Percentiles rank a stretch among this genome's conserved stretches.
phyloP scores from a whole-genome alignment of 2,888 invertebrate genomes.

The Neuroscelio doddi region DNA sequence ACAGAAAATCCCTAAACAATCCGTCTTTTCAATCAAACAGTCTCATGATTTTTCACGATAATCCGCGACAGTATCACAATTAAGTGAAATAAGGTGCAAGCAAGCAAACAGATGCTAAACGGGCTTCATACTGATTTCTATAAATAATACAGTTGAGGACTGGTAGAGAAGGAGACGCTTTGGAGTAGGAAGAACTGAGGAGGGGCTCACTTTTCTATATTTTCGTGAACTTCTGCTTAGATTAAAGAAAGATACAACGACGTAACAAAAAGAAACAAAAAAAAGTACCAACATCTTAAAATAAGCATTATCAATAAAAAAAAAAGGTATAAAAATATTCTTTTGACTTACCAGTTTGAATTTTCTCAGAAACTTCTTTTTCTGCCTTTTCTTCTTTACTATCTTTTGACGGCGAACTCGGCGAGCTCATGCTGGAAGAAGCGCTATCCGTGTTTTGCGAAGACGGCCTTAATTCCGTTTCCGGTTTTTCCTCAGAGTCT shows the following conservation, averaged over 20 bases:
- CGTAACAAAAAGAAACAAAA: conserved; percentile 7
- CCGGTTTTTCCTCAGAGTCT: conserved; percentile 28
- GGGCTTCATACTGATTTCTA: conserved; percentile 68
- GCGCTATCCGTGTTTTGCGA: conserved; percentile 65
- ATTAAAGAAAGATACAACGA: conserved; percentile 29
- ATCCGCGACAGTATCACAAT: conserved; percentile 50
- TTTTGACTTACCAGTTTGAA: conserved; percentile 62
- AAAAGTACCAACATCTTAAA: conserved; percentile 1
- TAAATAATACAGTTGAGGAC: conserved; percentile 65
- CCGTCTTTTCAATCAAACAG: too few species aligned
- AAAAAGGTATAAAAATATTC: too few species aligned
- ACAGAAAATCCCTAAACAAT: too few species aligned
- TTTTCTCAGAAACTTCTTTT: conserved; percentile 66
- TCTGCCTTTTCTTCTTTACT: conserved; percentile 69
- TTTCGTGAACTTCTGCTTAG: conserved; percentile 56
- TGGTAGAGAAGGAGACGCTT: conserved; percentile 49
- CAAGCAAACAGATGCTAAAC: conserved; percentile 65
- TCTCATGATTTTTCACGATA: neutral
- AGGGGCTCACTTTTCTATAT: conserved; percentile 57
- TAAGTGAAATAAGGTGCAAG: conserved; percentile 55
- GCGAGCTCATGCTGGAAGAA: conserved; percentile 68
- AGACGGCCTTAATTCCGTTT: conserved; percentile 61
- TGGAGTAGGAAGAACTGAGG: conserved; percentile 46
- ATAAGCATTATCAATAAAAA: too few species aligned
- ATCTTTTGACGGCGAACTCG: conserved; percentile 67